Percentiles rank a stretch among this genome's conserved stretches.
Evolutionary conservation across 2,888 invertebrate species (phyloP).

Genomic region (Idaea dimidiata): DNA sequence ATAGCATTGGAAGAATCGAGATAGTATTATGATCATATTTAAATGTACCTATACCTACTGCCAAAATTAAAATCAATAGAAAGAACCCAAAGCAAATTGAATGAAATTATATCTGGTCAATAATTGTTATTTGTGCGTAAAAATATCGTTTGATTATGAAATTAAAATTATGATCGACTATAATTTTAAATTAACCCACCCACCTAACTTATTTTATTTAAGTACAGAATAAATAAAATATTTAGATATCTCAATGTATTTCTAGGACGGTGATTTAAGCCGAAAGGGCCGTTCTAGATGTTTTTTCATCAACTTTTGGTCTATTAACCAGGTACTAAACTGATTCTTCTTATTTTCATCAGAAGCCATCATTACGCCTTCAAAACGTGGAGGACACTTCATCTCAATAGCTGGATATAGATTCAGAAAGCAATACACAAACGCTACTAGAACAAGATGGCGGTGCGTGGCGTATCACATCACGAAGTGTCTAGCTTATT

Average conservation of each 20-base stretch:
- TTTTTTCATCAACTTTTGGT: neutral
- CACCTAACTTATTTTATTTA: neutral
- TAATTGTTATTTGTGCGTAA: neutral
- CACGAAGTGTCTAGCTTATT: slow-evolving; percentile 34
- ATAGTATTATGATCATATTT: neutral
- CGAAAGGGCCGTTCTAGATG: neutral
- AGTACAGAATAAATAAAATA: neutral
- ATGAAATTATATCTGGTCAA: neutral
- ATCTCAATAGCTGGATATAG: slow-evolving; percentile 18
- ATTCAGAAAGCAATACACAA: slow-evolving; percentile 20
- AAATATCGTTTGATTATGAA: neutral
- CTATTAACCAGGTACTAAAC: neutral
- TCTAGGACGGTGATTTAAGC: neutral
- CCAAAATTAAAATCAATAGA: neutral
- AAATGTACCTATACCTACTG: neutral
- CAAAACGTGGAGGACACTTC: slow-evolving; percentile 11
- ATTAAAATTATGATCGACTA: neutral
- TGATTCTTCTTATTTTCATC: neutral
- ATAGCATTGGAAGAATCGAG: neutral
- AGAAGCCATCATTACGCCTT: slow-evolving; percentile 9
- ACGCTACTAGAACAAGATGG: slow-evolving; percentile 35
- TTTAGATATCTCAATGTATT: neutral
- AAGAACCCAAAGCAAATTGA: neutral
- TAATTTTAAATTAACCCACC: neutral
- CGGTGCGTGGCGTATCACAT: slow-evolving; percentile 29